These are phyloP conservation scores for Lasioglossum lativentre DNA, from an alignment of 2,888 invertebrate genomes.

Conservation along the genomic window DNA sequence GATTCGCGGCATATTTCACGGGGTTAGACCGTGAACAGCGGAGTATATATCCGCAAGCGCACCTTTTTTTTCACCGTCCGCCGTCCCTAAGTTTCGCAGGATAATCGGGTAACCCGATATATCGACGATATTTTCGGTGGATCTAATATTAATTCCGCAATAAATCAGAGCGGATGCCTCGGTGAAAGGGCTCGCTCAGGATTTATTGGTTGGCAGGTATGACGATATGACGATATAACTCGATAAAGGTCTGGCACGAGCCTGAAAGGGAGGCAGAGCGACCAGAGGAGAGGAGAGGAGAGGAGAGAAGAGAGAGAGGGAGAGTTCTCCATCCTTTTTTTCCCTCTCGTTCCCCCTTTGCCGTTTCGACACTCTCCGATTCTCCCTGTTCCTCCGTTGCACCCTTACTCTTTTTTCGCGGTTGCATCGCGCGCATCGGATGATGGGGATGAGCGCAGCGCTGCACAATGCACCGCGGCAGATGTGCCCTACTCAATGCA, in stretches of 20 bases:
- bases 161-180: conserved; percentile 71
- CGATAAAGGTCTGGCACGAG: conserved; percentile 76
- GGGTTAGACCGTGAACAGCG: neutral
- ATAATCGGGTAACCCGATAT: conserved; percentile 63
- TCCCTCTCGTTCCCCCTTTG: conserved; percentile 21
- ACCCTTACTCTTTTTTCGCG: conserved; percentile 41
- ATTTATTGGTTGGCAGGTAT: conserved; percentile 80
- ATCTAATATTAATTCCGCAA: conserved; percentile 77
- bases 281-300: neutral
- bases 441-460: conserved; percentile 77
- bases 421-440: conserved; percentile 71
- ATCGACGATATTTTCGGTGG: conserved; percentile 67
- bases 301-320: conserved; percentile 50
- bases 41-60: conserved; percentile 22
- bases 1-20: conserved; percentile 54
- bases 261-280: conserved; percentile 54
- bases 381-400: conserved; percentile 33
- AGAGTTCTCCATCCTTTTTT: conserved; percentile 11
- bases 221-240: conserved; percentile 78
- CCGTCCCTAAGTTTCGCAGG: conserved; percentile 13
- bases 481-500: conserved; percentile 76
- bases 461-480: conserved; percentile 76
- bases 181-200: conserved; percentile 68
- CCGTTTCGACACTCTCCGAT: conserved; percentile 1
- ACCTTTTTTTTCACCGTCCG: conserved; percentile 25